Conservation (phyloP, 2,797 vertebrate species). For the Anableps anableps region DNA sequence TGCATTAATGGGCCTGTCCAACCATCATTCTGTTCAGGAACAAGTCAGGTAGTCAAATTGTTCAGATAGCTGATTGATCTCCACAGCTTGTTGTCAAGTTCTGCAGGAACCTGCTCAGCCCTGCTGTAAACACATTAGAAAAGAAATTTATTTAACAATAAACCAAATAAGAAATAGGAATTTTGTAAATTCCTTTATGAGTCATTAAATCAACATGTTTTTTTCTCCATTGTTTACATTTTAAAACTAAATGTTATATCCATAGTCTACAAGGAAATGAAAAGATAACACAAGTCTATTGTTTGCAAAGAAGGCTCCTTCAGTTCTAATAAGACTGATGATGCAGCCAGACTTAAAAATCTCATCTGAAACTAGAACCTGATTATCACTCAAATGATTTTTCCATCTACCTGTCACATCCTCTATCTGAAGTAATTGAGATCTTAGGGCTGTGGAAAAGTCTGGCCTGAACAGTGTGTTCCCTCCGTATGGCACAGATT, state of each 20-base stretch:
- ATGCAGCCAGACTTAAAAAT: constrained; percentile 1
- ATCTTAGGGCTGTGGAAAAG: constrained; percentile 20
- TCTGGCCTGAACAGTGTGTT: constrained; percentile 16
- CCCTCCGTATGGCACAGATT: constrained; percentile 6
- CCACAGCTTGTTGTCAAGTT: too few relatives aligned
- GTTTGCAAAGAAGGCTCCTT: background rate
- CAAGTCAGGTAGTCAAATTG: too few relatives aligned
- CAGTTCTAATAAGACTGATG: background rate
- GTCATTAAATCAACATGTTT: background rate
- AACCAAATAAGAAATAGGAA: background rate
- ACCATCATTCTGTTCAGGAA: too few relatives aligned
- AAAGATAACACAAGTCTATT: background rate
- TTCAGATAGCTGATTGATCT: too few relatives aligned
- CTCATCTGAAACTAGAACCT: background rate
- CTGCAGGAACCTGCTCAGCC: too few relatives aligned
- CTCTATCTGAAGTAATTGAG: constrained; percentile 19
- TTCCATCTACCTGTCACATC: constrained; percentile 13
- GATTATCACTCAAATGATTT: constrained; percentile 19
- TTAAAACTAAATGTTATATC: background rate
- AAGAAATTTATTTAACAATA: background rate
- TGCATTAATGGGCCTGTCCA: too few relatives aligned
- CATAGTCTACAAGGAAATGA: background rate
- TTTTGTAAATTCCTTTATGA: background rate
- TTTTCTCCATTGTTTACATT: background rate
- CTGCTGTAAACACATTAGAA: background rate